Conservation (phyloP, 2,888 invertebrate genomes). For the Rhodophaea formosa region DNA sequence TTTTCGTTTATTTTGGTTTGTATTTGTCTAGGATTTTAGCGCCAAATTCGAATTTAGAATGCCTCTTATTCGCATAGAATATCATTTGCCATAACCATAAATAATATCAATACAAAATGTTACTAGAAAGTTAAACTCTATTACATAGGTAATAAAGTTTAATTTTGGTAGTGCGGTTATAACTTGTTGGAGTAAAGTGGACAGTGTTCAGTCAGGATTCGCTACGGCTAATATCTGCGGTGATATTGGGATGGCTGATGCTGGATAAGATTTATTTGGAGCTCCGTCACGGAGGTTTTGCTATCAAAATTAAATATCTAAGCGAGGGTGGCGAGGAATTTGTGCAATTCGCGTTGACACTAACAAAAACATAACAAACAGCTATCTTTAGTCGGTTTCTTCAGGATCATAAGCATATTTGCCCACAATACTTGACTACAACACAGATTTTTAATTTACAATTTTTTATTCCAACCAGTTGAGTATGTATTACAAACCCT, state of each 20-base stretch:
- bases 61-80: conserved; percentile 15
- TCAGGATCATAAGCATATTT: too few species aligned
- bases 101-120: conserved; percentile 16
- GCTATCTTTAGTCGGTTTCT: too few species aligned
- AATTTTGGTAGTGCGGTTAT: not conserved
- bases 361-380: conserved; percentile 12
- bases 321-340: conserved; percentile 42
- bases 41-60: conserved; percentile 28
- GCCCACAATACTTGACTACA: too few species aligned
- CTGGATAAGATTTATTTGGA: conserved; percentile 72
- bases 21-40: conserved; percentile 27
- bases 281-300: conserved; percentile 63
- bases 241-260: conserved; percentile 73
- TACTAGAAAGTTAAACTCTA: not conserved
- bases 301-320: conserved; percentile 79
- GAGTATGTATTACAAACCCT: too few species aligned
- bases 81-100: conserved; percentile 17
- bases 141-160: not conserved
- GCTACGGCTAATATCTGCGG: conserved; percentile 75
- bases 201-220: conserved; percentile 64
- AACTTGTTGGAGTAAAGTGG: conserved; percentile 35
- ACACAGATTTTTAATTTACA: too few species aligned
- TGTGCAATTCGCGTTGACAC: conserved; percentile 40
- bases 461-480: too few species aligned
- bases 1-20: conserved; percentile 31